These are phyloP conservation scores for Myrmecobius fasciatus DNA, from an alignment of 2,113 vertebrate species.

Conservation along the genomic window DNA sequence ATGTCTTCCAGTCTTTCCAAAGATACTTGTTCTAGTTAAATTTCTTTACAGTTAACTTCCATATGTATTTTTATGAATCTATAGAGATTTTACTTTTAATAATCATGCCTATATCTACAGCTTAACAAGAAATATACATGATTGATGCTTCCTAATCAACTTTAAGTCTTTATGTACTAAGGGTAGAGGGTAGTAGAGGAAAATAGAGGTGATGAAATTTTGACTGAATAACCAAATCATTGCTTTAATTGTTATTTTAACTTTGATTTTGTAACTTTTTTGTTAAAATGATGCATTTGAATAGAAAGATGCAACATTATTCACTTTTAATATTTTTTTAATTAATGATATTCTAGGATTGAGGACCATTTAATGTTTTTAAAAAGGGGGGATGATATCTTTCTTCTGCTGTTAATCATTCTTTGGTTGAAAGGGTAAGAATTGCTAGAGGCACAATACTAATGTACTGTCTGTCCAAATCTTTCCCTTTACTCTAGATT, in stretches of 20 bases:
- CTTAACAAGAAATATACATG: slow-evolving; percentile 60
- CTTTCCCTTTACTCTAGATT: slow-evolving; percentile 23
- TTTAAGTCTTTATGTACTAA: neutral
- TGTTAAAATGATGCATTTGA: neutral
- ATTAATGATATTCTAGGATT: neutral
- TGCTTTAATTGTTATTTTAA: slow-evolving; percentile 71
- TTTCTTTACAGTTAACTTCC: neutral
- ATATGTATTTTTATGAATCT: slow-evolving; percentile 62
- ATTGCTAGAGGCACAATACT: slow-evolving; percentile 51
- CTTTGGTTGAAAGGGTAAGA: slow-evolving; percentile 65
- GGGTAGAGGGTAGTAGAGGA: neutral
- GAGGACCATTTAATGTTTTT: slow-evolving; percentile 26
- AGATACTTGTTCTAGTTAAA: slow-evolving; percentile 51
- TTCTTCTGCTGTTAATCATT: slow-evolving; percentile 46
- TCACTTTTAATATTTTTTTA: neutral
- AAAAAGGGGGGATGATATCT: slow-evolving; percentile 47
- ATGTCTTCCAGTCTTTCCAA: slow-evolving; percentile 34
- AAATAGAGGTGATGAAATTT: neutral
- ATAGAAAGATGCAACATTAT: slow-evolving; percentile 23
- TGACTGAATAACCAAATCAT: slow-evolving; percentile 51
- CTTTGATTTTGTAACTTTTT: slow-evolving; percentile 46
- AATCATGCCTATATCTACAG: slow-evolving; percentile 63
- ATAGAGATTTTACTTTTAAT: slow-evolving; percentile 70
- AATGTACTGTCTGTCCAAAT: slow-evolving; percentile 6
- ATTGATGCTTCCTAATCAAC: slow-evolving; percentile 61